These are phyloP conservation scores for Archips xylosteana DNA, from an alignment of 2,888 invertebrate species.

Conservation along the genomic window DNA sequence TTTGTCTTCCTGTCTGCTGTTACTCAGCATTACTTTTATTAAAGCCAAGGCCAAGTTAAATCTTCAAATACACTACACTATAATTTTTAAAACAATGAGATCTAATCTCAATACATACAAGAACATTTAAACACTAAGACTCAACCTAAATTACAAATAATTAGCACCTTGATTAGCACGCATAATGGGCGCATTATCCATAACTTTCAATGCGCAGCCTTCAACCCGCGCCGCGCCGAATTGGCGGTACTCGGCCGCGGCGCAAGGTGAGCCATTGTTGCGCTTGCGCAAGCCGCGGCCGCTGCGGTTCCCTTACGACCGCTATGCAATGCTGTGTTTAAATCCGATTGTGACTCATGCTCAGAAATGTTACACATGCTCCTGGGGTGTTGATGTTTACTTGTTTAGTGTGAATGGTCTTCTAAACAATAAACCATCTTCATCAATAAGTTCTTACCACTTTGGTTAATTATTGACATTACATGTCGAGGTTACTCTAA, in stretches of 20 bases:
- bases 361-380: background rate
- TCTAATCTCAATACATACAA: background rate
- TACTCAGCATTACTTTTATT: too few relatives aligned
- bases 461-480: too few relatives aligned
- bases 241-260: background rate
- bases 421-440: background rate
- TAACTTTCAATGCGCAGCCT: background rate
- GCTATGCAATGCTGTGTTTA: background rate
- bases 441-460: background rate
- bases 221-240: constrained; percentile 2
- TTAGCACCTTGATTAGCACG: background rate
- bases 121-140: background rate
- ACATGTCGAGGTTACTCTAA: too few relatives aligned
- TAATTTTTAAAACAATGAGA: too few relatives aligned
- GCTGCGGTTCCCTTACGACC: background rate
- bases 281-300: background rate
- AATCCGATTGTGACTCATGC: background rate
- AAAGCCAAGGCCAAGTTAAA: too few relatives aligned
- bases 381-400: background rate
- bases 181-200: background rate
- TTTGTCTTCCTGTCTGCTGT: too few relatives aligned
- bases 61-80: too few relatives aligned
- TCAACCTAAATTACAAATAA: background rate
- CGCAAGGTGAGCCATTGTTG: constrained; percentile 8
- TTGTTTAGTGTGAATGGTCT: background rate